Evolutionary conservation across 2,888 invertebrate species (phyloP).

Genomic region (Yponomeuta malinellus): DNA sequence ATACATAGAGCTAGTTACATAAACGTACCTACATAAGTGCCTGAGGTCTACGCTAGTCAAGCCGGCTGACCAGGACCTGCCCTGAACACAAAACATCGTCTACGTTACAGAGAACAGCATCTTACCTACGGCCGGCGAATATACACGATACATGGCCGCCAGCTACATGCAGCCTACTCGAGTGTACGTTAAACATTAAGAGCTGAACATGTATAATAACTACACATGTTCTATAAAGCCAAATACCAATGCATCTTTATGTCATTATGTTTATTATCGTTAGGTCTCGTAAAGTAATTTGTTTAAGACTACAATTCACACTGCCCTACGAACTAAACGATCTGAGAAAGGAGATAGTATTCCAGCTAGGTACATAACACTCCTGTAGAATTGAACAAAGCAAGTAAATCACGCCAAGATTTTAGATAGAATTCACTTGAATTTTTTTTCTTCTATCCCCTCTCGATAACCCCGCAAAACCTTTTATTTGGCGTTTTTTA

Average conservation of each 20-base stretch:
- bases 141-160: slow-evolving; percentile 16
- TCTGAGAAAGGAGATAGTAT: background rate
- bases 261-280: slow-evolving; percentile 64
- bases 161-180: slow-evolving; percentile 41
- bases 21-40: slow-evolving; percentile 27
- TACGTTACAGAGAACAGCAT: slow-evolving; percentile 40
- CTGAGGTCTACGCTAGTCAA: slow-evolving; percentile 26
- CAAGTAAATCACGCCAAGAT: background rate
- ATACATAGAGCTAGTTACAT: slow-evolving; percentile 30
- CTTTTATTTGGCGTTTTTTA: too few relatives aligned
- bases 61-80: slow-evolving; percentile 47
- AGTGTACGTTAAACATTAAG: slow-evolving; percentile 59
- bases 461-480: too few relatives aligned
- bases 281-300: slow-evolving; percentile 36
- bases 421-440: too few relatives aligned
- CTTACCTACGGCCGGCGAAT: slow-evolving; percentile 45
- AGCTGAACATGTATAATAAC: slow-evolving; percentile 60
- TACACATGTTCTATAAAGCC: slow-evolving; percentile 74
- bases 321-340: slow-evolving; percentile 12
- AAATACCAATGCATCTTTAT: slow-evolving; percentile 76
- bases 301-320: slow-evolving; percentile 22
- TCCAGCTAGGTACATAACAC: background rate
- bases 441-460: too few relatives aligned
- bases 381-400: slow-evolving; percentile 16
- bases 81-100: slow-evolving; percentile 62